Evolutionary conservation across 2,888 invertebrate species (phyloP), one percentile per base, ranked within the genome.

Genomic region (Trissolcus brochymenae): DNA sequence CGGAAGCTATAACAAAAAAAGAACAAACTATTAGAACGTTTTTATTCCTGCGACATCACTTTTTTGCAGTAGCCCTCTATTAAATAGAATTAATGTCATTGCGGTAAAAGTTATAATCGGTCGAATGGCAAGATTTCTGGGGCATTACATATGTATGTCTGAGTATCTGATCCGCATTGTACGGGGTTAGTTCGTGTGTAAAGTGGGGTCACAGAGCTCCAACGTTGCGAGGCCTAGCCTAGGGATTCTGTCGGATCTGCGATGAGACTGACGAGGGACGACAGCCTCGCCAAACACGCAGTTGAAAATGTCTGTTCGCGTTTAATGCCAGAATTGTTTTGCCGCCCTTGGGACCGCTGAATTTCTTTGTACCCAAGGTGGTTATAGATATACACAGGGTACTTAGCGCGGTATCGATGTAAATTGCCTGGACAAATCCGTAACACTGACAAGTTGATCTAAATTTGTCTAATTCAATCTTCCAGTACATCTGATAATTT

Each of bases 231-330:
- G 67, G 82, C 81, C 78, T 62, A 71, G 72, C 70, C 41, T 64
- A 68, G 78, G 70, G 73, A 79, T 72, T 55, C 80, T 73, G 81
- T 68, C 81, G 82, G 80, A 86, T 85, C 83, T 81, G 82, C 83
- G 81, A 85, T 87, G 87, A 88, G 80, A 85, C 84, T 88, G 88
- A 88, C 85, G 84, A 87, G 86, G 86, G 87, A 85, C 84, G 88
- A 88, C 88, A 88, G 87, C 83, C 84, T 85, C 85, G 81, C 85
- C 83, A 88, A 86, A 88, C 86, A 87, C 76, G 81, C 85, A 84
- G 86, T 86, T 88, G 81, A 86, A 86, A 87, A 88, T 85, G 87
- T 88, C 88, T 82, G 85, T 82, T 87, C 87, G 82, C 78, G 85
- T 88, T 88, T 87, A 84, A 87, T 86, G 87, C 86, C 82, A 85